These are phyloP conservation scores for Drosophila ercepeae DNA, from an alignment of 1,140 invertebrate genomes.

Conservation along the genomic window DNA sequence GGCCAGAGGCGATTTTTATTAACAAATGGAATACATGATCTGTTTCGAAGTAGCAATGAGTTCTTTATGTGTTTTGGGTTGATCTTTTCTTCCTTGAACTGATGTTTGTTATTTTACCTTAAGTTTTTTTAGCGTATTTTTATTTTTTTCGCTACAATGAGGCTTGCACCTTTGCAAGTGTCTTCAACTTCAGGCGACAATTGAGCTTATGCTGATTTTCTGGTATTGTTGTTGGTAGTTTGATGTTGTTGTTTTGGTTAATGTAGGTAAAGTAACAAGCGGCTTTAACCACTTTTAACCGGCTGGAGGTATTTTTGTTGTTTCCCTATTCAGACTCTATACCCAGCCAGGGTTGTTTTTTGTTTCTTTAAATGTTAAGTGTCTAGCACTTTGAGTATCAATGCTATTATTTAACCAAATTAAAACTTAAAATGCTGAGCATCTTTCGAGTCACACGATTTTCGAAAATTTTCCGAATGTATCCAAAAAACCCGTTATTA, in stretches of 20 bases:
- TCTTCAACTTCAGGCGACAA: slow-evolving; percentile 22
- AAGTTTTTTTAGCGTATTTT: slow-evolving; percentile 5
- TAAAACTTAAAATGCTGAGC: slow-evolving; percentile 3
- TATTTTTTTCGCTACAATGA: background rate
- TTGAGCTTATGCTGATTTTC: slow-evolving; percentile 45
- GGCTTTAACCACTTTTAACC: slow-evolving; percentile 58
- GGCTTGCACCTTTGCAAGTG: slow-evolving; percentile 9
- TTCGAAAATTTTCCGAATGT: slow-evolving; percentile 11
- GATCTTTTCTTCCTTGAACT: background rate
- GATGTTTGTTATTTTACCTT: slow-evolving; percentile 37
- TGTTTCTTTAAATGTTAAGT: slow-evolving; percentile 27
- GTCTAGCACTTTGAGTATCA: slow-evolving; percentile 1
- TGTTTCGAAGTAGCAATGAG: background rate
- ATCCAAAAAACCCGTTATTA: slow-evolving; percentile 66
- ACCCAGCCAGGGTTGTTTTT: slow-evolving; percentile 33
- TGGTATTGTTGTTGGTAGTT: slow-evolving; percentile 11
- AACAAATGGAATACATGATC: background rate
- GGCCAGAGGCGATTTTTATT: too few species aligned
- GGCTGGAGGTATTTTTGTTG: slow-evolving; percentile 29
- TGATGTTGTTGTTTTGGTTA: slow-evolving; percentile 18
- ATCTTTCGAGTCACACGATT: slow-evolving; percentile 27
- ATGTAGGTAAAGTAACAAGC: slow-evolving; percentile 17
- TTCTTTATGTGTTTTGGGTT: too few species aligned
- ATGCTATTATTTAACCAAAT: slow-evolving; percentile 21
- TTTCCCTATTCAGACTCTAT: slow-evolving; percentile 32